phyloP scores from a whole-genome alignment of 1,140 invertebrate species.

The Caenorhabditis elegans region DNA sequence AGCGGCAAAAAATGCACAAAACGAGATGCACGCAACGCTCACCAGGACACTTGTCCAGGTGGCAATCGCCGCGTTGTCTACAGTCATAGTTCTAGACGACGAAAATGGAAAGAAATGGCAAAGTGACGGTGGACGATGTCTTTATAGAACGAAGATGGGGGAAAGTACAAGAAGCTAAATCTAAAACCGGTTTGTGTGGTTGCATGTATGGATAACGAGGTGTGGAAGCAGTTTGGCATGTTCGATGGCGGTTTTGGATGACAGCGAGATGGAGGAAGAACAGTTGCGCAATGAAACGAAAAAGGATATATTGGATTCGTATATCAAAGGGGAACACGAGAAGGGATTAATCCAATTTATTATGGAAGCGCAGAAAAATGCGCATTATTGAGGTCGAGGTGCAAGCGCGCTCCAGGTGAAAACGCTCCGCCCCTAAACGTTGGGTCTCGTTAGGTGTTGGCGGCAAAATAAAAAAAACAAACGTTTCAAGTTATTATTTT shows the following conservation, averaged over 20 bases:
- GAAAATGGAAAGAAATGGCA: neutral
- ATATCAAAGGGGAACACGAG: neutral
- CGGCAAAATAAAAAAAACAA: no score
- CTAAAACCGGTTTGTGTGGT: conserved; percentile 1
- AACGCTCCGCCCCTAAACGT: no score
- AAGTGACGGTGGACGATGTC: neutral
- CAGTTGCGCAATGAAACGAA: neutral
- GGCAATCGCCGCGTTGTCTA: neutral
- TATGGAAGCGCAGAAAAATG: no score
- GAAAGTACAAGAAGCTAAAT: neutral
- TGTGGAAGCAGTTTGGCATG: conserved; percentile 23
- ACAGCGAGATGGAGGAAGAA: neutral
- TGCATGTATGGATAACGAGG: conserved; percentile 28
- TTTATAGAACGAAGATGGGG: neutral
- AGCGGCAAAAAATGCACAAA: neutral
- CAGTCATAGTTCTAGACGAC: neutral
- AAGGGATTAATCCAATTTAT: no score
- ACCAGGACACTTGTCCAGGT: conserved; percentile 8
- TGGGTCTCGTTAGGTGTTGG: no score
- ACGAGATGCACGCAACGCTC: neutral
- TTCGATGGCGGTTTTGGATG: neutral
- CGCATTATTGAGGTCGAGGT: no score
- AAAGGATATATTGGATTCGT: neutral
- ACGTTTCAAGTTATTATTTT: no score
- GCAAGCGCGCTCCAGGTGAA: no score